Conservation (phyloP, 1,140 invertebrate genomes). For the Araneus ventricosus region DNA sequence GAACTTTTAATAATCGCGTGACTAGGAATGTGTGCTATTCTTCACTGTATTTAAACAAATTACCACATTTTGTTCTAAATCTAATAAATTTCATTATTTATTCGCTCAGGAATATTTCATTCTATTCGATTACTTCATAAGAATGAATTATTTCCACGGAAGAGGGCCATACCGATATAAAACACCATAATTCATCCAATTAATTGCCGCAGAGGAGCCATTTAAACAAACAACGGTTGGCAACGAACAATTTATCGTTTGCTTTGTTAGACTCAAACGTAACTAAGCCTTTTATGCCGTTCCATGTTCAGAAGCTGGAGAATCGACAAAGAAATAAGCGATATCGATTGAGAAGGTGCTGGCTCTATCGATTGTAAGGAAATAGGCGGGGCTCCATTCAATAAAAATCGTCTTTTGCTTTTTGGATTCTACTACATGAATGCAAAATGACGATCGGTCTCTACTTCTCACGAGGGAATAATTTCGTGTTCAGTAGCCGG, state of each 20-base stretch:
- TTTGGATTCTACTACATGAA: neutral
- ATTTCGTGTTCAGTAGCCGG: neutral
- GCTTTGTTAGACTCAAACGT: neutral
- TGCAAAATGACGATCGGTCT: neutral
- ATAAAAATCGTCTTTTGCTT: constrained; percentile 7
- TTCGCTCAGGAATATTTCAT: neutral
- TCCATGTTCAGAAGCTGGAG: neutral
- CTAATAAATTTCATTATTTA: neutral
- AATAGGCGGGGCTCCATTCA: constrained; percentile 28
- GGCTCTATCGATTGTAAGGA: constrained; percentile 26
- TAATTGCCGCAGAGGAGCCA: neutral
- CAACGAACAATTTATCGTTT: neutral
- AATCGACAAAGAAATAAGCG: constrained; percentile 11
- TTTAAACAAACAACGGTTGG: neutral
- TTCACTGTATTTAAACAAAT: neutral
- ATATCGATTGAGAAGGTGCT: constrained; percentile 31
- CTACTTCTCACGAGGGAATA: neutral
- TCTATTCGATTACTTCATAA: neutral
- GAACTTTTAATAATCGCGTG: neutral
- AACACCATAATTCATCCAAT: neutral
- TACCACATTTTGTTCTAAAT: neutral
- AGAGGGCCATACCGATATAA: neutral
- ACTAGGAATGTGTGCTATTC: neutral
- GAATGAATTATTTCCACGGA: neutral
- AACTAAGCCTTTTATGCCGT: neutral